These are phyloP conservation scores for Argya squamiceps DNA, from an alignment of 2,797 vertebrate genomes.

Conservation along the genomic window DNA sequence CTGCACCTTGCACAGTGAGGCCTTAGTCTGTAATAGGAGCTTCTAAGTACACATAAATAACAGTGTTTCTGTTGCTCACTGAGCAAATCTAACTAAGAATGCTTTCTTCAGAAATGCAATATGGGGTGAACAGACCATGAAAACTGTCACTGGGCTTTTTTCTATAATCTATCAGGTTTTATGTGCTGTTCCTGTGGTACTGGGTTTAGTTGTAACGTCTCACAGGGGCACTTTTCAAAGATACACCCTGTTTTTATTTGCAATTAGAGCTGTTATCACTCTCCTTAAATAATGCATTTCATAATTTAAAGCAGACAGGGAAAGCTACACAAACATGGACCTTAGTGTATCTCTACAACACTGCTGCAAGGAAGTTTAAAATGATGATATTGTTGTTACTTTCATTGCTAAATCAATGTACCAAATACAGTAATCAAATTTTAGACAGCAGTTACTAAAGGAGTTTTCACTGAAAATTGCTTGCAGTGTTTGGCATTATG, in stretches of 20 bases:
- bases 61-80: slow-evolving; percentile 18
- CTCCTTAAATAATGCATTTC: slow-evolving; percentile 67
- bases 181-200: slow-evolving; percentile 42
- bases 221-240: slow-evolving; percentile 54
- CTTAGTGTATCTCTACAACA: background rate
- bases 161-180: slow-evolving; percentile 57
- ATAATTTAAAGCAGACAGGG: slow-evolving; percentile 53
- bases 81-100: slow-evolving; percentile 47
- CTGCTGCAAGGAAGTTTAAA: slow-evolving; percentile 39
- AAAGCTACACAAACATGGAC: slow-evolving; percentile 40
- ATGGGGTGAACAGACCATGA: slow-evolving; percentile 56
- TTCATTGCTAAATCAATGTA: slow-evolving; percentile 65
- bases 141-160: slow-evolving; percentile 46
- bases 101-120: slow-evolving; percentile 45
- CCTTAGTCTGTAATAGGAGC: background rate
- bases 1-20: background rate
- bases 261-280: slow-evolving; percentile 63
- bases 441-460: slow-evolving; percentile 16
- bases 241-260: slow-evolving; percentile 68
- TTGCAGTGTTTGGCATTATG: background rate
- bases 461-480: slow-evolving; percentile 34
- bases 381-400: slow-evolving; percentile 28
- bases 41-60: slow-evolving; percentile 7
- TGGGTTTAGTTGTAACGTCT: slow-evolving; percentile 11
- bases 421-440: slow-evolving; percentile 52